A percentile compares a stretch with the other conserved stretches of the same genome.
Conservation (phyloP, 2,113 vertebrate genomes). For the Scomber japonicus region DNA sequence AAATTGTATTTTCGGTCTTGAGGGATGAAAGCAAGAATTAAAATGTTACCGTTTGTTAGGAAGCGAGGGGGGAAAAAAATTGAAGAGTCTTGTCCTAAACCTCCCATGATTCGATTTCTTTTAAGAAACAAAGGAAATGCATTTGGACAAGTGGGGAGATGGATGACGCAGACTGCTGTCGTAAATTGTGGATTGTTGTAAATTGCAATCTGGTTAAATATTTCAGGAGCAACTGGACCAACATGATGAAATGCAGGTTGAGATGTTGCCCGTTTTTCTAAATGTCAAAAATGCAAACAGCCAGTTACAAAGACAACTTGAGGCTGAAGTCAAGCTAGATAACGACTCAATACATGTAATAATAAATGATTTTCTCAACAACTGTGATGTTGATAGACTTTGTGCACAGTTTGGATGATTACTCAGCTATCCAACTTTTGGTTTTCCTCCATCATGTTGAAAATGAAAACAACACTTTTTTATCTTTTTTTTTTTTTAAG, state of each 20-base stretch:
- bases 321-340: background rate
- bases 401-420: background rate
- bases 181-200: conserved; percentile 75
- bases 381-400: background rate
- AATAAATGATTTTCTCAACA: background rate
- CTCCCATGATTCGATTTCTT: conserved; percentile 78
- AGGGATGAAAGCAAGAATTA: conserved; percentile 78
- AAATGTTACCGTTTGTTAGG: conserved; percentile 76
- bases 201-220: conserved; percentile 79
- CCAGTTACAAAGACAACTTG: conserved; percentile 2
- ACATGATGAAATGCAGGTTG: conserved; percentile 57
- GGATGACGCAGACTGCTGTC: conserved; percentile 67
- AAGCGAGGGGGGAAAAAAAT: conserved; percentile 44
- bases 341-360: background rate
- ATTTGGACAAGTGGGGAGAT: conserved; percentile 76
- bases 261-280: conserved; percentile 48
- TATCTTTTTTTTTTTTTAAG: too few species aligned
- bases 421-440: background rate
- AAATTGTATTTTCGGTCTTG: conserved; percentile 82
- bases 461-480: background rate
- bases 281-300: conserved; percentile 29
- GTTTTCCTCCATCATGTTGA: background rate
- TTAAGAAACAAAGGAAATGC: conserved; percentile 82
- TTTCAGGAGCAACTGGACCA: conserved; percentile 71
- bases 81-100: conserved; percentile 75